A percentile compares a stretch with the other conserved stretches of the same genome.
phyloP scores from a whole-genome alignment of 2,888 invertebrate species.

The Cheiracanthium punctorium region DNA sequence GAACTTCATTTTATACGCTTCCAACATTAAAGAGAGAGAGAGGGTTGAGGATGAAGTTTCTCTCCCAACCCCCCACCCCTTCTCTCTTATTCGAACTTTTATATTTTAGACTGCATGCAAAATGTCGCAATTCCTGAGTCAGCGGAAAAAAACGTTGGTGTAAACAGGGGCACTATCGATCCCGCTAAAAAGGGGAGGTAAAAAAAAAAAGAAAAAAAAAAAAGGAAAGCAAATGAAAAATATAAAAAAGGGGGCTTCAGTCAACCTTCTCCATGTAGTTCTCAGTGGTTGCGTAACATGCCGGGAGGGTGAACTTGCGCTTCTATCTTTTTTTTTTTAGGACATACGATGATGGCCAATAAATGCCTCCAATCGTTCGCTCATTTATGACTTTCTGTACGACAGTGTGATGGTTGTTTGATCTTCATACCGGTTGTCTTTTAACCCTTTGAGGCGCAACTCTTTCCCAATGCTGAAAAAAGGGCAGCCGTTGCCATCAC shows the following conservation, averaged over 20 bases:
- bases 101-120: slow-evolving; percentile 42
- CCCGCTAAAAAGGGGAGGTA: slow-evolving; percentile 20
- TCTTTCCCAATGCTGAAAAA: too few species aligned
- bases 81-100: slow-evolving; percentile 1
- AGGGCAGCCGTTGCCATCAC: too few species aligned
- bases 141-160: slow-evolving; percentile 57
- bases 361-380: slow-evolving; percentile 26
- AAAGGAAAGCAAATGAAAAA: not conserved
- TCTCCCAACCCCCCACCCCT: not conserved
- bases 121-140: slow-evolving; percentile 59
- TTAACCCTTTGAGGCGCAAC: too few species aligned
- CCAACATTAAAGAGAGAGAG: too few species aligned
- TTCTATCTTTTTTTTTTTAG: slow-evolving; percentile 50
- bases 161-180: slow-evolving; percentile 63
- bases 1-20: too few species aligned
- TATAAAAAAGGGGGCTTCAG: slow-evolving; percentile 2
- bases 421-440: too few species aligned
- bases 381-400: too few species aligned
- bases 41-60: too few species aligned
- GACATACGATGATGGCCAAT: slow-evolving; percentile 60
- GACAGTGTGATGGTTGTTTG: too few species aligned
- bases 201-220: not conserved
- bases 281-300: slow-evolving; percentile 26
- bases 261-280: not conserved
- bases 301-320: slow-evolving; percentile 1